Base-by-base conservation (phyloP, 2,797 vertebrate genomes). In the Trichosurus vulpecula region DNA sequence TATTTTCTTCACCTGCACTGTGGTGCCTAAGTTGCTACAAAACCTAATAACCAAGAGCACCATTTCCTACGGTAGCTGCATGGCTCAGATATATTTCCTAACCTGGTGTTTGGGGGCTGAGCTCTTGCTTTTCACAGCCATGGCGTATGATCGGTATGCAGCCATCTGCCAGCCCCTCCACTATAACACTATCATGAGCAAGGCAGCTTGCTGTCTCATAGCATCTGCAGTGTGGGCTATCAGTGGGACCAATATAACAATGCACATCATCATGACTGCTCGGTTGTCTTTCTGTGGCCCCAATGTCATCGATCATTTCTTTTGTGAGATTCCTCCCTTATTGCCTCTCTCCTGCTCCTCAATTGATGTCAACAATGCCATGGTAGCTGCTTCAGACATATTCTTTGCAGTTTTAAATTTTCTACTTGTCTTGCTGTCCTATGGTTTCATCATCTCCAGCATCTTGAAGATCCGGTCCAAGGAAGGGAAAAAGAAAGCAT, bases 391-490 rank as follows among this genome's bases (percentile, higher is more conserved):
- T 12, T 97, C 97, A 81, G 98, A 97, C 0, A 96, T 95, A 91
- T 96, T 98, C 89, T 97, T 98, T 81, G 97, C 97, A 54, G 92
- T 97, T 95, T 74, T 96, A 61, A 98, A 98, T 2, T 98, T 98
- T 74, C 94, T 98, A 47, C 95, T 99, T 55, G 98, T 99, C 19
- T 47, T 98, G 47, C 94, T 97, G 52, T 99, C 98, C 0, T 99
- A 99, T 1, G 52, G 97, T 31, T 95, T 96, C 58, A 98, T 98
- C 81, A 96, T 98, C 4, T 47, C 97, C 90, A 96, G 98, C 9
- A 89, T 99, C 54, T 95, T 98, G 22, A 98, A 61, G 52, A 98
- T 98, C 98, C 93, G 90, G 16, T 96, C 96, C 0, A 52, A 94
- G 25, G 97, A 98, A 91, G 96, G 95, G 52, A 95, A 97, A 92